Evolutionary conservation across 2,797 vertebrate species (phyloP), one percentile per base, ranked within the genome.

Genomic region (Dallia pectoralis): DNA sequence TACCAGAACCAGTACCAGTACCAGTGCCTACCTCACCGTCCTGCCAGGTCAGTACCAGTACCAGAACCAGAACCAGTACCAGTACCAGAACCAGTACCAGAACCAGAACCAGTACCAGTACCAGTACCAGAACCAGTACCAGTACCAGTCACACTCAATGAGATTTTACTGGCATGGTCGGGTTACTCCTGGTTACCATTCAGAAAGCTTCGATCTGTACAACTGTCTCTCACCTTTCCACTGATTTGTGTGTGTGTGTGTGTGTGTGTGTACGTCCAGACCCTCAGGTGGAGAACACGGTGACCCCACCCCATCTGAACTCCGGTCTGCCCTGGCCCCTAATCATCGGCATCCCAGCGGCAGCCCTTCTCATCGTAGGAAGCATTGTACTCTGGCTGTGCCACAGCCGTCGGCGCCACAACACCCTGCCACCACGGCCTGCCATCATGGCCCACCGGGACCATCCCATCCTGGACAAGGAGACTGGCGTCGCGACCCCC

Each of bases 311-410:
- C 4, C 88, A 87, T 66, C 81, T 88, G 49, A 87, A 79, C 74
- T 85, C 87, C 0, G 88, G 88, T 62, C 84, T 90, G 44, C 89
- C 89, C 19, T 90, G 89, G 89, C 89, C 89, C 0, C 75, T 90
- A 27, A 90, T 90, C 76, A 83, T 90, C 2, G 89, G 89, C 19
- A 89, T 90, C 69, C 89, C 89, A 18, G 87, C 89, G 0, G 83
- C 82, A 0, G 89, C 89, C 29, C 82, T 90, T 32, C 88, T 90
- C 64, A 90, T 90, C 40, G 84, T 88, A 15, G 89, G 89, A 51
- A 84, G 87, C 62, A 86, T 90, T 2, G 85, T 89, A 30, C 82
- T 90, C 62, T 90, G 89, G 88, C 69, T 90, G 65, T 90, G 89
- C 79, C 89, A 90, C 76, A 85, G 77, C 40, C 87, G 79, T 5